phyloP scores from a whole-genome alignment of 2,113 vertebrate species.

The Bungarus multicinctus region DNA sequence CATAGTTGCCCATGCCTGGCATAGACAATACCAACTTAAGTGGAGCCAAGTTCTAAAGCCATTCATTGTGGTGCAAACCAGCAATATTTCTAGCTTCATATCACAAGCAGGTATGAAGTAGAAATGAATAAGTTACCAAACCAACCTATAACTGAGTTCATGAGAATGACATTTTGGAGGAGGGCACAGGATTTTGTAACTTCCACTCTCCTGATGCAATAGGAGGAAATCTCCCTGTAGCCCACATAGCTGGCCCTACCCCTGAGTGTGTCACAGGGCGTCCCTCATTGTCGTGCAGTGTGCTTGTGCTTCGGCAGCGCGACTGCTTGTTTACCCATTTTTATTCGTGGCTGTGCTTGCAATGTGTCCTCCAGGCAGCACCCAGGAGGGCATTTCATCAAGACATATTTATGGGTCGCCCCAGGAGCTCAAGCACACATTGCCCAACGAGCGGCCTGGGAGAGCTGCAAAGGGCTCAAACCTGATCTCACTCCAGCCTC shows the following conservation, averaged over 20 bases:
- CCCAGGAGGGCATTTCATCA: background rate
- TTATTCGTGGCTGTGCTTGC: background rate
- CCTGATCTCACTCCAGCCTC: background rate
- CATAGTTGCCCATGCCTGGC: background rate
- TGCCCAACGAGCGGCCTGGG: background rate
- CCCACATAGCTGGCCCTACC: background rate
- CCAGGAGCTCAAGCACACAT: background rate
- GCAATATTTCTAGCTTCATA: background rate
- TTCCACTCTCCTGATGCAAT: background rate
- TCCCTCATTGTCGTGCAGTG: background rate
- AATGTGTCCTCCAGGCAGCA: background rate
- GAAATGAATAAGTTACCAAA: background rate
- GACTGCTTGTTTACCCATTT: background rate
- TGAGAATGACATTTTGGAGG: background rate
- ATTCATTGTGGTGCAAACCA: background rate
- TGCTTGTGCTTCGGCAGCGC: background rate
- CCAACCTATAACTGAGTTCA: background rate
- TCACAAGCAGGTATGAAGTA: background rate
- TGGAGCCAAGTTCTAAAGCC: background rate
- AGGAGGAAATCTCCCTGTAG: background rate
- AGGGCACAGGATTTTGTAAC: background rate
- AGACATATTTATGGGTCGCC: background rate
- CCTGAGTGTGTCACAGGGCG: fast-evolving
- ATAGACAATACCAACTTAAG: background rate
- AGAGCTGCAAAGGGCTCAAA: background rate